Evolutionary conservation across 2,888 invertebrate genomes (phyloP).

Genomic region (Calameuta pallipes): DNA sequence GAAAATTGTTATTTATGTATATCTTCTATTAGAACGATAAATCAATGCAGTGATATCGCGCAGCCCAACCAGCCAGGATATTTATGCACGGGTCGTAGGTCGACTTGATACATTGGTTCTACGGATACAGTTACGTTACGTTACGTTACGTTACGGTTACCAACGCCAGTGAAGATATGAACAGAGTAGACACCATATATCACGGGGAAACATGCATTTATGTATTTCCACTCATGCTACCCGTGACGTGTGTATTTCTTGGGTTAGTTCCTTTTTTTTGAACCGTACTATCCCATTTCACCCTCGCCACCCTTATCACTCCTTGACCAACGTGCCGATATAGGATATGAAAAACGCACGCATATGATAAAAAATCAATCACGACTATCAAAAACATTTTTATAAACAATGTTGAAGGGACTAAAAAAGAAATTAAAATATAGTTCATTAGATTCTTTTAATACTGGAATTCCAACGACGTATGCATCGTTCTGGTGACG

Average conservation of each 20-base stretch:
- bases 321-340: background rate
- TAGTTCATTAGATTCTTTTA: too few species aligned
- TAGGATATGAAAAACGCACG: background rate
- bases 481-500: background rate
- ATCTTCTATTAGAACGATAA: background rate
- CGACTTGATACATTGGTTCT: background rate
- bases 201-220: constrained; percentile 17
- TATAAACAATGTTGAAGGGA: background rate
- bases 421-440: background rate
- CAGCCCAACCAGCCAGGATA: constrained; percentile 27
- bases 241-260: background rate
- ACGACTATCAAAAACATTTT: background rate
- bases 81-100: constrained; percentile 30
- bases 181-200: constrained; percentile 15
- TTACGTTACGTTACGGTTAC: background rate
- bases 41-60: constrained; percentile 15
- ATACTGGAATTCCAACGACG: background rate
- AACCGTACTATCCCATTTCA: background rate
- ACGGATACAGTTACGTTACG: background rate
- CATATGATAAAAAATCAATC: background rate
- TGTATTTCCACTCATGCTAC: background rate
- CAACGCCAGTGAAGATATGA: background rate
- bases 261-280: background rate
- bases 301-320: background rate
- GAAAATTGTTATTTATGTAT: background rate